Evolutionary conservation across 2,888 invertebrate species (phyloP).

Genomic region (Spilarctia lutea): DNA sequence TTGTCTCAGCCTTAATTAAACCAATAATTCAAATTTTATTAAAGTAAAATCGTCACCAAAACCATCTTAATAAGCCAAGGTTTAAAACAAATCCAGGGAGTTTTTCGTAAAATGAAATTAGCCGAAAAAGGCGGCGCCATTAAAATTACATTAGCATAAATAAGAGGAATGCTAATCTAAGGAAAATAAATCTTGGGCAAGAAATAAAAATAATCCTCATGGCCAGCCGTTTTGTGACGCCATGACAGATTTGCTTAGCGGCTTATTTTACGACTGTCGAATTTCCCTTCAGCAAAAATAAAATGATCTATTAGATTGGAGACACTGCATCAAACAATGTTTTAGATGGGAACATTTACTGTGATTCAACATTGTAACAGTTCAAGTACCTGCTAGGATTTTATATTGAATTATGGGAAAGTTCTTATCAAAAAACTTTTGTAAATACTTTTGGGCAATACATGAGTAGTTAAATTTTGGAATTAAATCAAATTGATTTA

Average conservation of each 20-base stretch:
- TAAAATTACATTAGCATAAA: constrained; percentile 87
- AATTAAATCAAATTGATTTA: too few relatives aligned
- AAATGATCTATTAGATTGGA: constrained; percentile 19
- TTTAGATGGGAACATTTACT: neutral
- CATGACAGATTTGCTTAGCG: constrained; percentile 69
- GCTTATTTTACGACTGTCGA: constrained; percentile 53
- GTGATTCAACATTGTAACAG: neutral
- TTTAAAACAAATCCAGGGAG: constrained; percentile 79
- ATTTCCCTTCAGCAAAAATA: constrained; percentile 46
- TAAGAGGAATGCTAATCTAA: constrained; percentile 86
- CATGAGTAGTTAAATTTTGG: too few relatives aligned
- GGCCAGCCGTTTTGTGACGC: constrained; percentile 71
- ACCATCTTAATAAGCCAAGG: constrained; percentile 78
- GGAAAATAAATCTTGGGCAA: constrained; percentile 82
- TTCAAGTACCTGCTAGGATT: constrained; percentile 36
- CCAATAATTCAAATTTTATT: constrained; percentile 76
- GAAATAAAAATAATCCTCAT: constrained; percentile 83
- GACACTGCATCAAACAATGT: neutral
- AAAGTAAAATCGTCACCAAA: constrained; percentile 74
- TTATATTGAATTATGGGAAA: neutral
- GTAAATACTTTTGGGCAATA: neutral
- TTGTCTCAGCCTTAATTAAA: constrained; percentile 58
- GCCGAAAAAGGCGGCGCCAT: constrained; percentile 84
- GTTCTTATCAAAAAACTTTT: neutral
- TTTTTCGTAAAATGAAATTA: constrained; percentile 85